A percentile compares a stretch with the other conserved stretches of the same genome.
phyloP scores from a whole-genome alignment of 2,888 invertebrate genomes.

The Chironomus tentans region DNA sequence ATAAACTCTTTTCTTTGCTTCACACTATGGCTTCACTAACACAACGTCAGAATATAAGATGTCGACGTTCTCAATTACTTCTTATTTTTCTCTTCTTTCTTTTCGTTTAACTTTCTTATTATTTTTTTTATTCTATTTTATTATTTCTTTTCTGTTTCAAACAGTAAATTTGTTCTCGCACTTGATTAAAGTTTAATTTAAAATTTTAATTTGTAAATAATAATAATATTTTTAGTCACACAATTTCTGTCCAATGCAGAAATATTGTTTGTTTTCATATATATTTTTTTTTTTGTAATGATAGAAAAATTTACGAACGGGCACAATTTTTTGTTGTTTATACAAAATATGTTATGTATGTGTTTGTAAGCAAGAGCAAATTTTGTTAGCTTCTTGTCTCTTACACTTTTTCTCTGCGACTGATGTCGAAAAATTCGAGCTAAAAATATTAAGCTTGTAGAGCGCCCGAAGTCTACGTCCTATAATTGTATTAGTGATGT shows the following conservation, averaged over 20 bases:
- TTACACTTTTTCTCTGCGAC: neutral
- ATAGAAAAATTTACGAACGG: neutral
- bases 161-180: neutral
- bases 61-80: conserved; percentile 25
- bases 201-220: neutral
- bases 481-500: neutral
- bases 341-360: neutral
- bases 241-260: neutral
- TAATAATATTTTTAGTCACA: neutral
- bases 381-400: neutral
- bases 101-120: conserved; percentile 5
- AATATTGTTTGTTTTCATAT: conserved; percentile 4
- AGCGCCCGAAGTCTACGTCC: neutral
- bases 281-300: too few species aligned
- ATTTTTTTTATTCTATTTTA: neutral
- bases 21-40: conserved; percentile 10
- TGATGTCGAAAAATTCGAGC: neutral
- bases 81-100: conserved; percentile 8
- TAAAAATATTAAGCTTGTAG: neutral
- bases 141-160: neutral
- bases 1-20: conserved; percentile 7
- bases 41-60: conserved; percentile 13
- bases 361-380: neutral
- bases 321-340: neutral
- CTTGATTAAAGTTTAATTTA: neutral